phyloP scores from a whole-genome alignment of 2,797 vertebrate species.

The Odontamblyopus lacepedii region DNA sequence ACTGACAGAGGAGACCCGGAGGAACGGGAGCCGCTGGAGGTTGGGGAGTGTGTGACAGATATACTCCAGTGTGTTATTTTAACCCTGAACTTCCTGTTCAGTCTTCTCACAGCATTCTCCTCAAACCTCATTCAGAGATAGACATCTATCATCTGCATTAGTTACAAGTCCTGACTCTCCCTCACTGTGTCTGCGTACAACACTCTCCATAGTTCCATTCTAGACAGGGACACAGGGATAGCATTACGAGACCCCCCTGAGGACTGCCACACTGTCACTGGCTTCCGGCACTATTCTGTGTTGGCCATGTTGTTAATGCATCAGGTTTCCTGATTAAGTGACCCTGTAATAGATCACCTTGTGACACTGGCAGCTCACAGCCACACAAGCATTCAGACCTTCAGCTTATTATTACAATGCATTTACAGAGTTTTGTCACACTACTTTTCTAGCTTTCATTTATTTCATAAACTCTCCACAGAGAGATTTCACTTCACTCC shows the following conservation, averaged over 20 bases:
- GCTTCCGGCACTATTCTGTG: slow-evolving; percentile 49
- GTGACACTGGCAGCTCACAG: slow-evolving; percentile 26
- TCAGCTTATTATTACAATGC: slow-evolving; percentile 10
- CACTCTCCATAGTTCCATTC: slow-evolving; percentile 8
- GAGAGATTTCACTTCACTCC: background rate
- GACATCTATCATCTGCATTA: slow-evolving; percentile 18
- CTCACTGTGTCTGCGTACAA: slow-evolving; percentile 11
- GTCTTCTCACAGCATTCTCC: slow-evolving; percentile 1
- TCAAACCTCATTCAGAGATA: slow-evolving; percentile 30
- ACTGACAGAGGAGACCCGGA: slow-evolving; percentile 63
- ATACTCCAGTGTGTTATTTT: slow-evolving; percentile 69
- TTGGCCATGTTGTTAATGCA: slow-evolving; percentile 27
- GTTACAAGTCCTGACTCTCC: slow-evolving; percentile 6
- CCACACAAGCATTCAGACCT: slow-evolving; percentile 10
- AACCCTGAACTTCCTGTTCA: slow-evolving; percentile 55
- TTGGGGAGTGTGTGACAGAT: slow-evolving; percentile 23
- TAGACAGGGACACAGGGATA: slow-evolving; percentile 36
- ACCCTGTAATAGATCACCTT: slow-evolving; percentile 54
- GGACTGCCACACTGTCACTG: slow-evolving; percentile 23
- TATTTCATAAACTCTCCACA: background rate
- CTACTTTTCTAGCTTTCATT: background rate
- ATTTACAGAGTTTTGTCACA: background rate
- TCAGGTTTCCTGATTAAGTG: slow-evolving; percentile 49
- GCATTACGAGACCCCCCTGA: slow-evolving; percentile 46
- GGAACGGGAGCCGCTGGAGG: slow-evolving; percentile 50